Percentiles rank a stretch among this genome's conserved stretches.
Evolutionary conservation across 1,140 invertebrate species (phyloP).

Genomic region (Atopsyche davidsoni): DNA sequence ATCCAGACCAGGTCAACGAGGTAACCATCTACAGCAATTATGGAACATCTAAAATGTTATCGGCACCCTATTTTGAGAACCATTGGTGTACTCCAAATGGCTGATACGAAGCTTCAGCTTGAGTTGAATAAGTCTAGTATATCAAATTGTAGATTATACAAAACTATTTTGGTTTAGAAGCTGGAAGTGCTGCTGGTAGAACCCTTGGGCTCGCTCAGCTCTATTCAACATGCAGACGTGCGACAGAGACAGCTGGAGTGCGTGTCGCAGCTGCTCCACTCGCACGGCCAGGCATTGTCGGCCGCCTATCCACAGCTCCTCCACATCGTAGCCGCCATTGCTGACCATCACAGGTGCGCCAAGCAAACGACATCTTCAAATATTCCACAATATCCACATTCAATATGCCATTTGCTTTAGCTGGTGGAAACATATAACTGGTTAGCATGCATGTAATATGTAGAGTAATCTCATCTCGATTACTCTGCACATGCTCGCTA

Average conservation of each 20-base stretch:
- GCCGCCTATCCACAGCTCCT: constrained; percentile 94
- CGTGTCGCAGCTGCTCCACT: constrained; percentile 87
- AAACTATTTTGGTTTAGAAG: constrained; percentile 50
- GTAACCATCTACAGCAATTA: constrained; percentile 39
- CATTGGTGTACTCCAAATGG: not conserved
- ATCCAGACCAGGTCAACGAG: constrained; percentile 80
- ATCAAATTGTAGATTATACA: not conserved
- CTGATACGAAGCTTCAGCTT: not conserved
- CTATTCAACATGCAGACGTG: constrained; percentile 86
- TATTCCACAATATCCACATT: too few species aligned
- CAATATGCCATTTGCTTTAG: too few species aligned
- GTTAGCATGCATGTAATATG: constrained; percentile 1
- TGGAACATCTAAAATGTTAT: not conserved
- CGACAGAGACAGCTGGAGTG: constrained; percentile 92
- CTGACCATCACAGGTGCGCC: constrained; percentile 90
- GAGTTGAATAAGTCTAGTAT: not conserved
- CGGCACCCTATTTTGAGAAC: not conserved
- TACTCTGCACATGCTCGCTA: not conserved
- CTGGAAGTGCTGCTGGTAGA: constrained; percentile 79
- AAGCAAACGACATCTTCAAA: too few species aligned
- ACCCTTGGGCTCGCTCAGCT: constrained; percentile 84
- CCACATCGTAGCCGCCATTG: constrained; percentile 89
- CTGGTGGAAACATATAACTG: too few species aligned
- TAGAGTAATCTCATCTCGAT: too few species aligned
- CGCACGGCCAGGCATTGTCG: constrained; percentile 81